Evolutionary conservation across 2,797 vertebrate species (phyloP), one percentile per base, ranked within the genome.

Genomic region (Pipistrellus pipistrellus): DNA sequence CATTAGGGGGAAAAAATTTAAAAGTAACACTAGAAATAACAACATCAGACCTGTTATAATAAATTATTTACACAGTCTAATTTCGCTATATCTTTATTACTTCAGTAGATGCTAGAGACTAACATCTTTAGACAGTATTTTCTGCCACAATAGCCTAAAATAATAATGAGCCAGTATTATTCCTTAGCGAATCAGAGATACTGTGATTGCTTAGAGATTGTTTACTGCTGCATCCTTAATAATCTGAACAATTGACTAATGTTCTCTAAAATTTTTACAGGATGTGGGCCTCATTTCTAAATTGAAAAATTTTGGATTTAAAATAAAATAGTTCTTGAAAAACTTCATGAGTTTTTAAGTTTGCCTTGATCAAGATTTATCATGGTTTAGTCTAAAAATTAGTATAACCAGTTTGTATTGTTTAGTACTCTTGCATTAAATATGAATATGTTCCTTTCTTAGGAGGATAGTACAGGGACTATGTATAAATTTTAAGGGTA

Each of bases 11-110:
- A 17, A 80, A 95, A 85, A 75, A 30, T 91, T 96, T 96, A 59
- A 96, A 97, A 93, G 23, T 81, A 86, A 83, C 69, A 69, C 25
- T 46, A 86, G 46, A 93, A 97, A 89, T 86, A 95, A 80, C 4
- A 95, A 80, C 10, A 95, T 91, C 0, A 18, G 88, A 30, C 23
- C 32, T 91, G 4, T 85, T 92, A 25, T 53, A 91, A 91, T 97
- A 30, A 97, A 95, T 87, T 97, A 95, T 93, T 97, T 55, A 84
- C 87, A 55, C 66, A 77, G 7, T 82, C 51, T 97, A 84, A 96
- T 94, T 97, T 97, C 90, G 23, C 27, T 94, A 0, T 93, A 77
- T 92, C 69, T 97, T 96, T 96, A 92, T 81, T 94, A 68, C 8
- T 82, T 0, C 44, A 82, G 35, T 90, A 90, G 48, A 93, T 32